phyloP scores from a whole-genome alignment of 64 coral and sea anemone genomes.

The Astreopora myriophthalma region DNA sequence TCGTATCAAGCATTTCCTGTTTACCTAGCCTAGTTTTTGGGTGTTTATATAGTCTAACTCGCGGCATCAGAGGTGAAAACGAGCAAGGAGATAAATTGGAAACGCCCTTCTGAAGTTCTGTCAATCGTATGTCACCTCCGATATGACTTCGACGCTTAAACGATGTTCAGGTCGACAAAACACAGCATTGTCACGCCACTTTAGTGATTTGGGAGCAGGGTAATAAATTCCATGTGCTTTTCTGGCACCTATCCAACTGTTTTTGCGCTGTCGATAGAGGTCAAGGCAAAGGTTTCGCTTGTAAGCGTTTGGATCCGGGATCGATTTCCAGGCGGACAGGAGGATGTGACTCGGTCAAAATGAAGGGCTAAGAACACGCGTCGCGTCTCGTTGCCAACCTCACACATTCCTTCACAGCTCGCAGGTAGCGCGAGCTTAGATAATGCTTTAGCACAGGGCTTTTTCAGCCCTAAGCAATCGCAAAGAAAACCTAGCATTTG shows the following conservation, averaged over 20 bases:
- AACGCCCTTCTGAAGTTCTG: neutral
- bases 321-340: neutral
- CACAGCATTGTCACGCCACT: conserved; percentile 28
- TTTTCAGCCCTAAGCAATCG: neutral
- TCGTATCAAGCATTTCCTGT: conserved; percentile 95
- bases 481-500: conserved; percentile 75
- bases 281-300: conserved; percentile 11
- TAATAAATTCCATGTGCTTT: conserved; percentile 80
- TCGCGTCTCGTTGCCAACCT: neutral
- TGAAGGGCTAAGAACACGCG: neutral
- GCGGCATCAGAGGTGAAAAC: neutral
- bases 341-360: neutral
- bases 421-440: neutral
- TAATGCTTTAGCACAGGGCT: neutral
- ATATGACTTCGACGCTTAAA: conserved; percentile 4
- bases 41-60: conserved; percentile 1
- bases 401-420: conserved; percentile 19
- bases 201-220: neutral
- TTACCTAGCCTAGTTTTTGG: conserved; percentile 85
- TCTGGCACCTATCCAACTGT: conserved; percentile 62
- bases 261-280: neutral
- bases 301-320: neutral
- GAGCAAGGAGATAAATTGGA: neutral
- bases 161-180: conserved; percentile 9
- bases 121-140: neutral